Evolutionary conservation across 2,888 invertebrate genomes (phyloP), one percentile per base, ranked within the genome.

Genomic region (Orthosia gracilis): DNA sequence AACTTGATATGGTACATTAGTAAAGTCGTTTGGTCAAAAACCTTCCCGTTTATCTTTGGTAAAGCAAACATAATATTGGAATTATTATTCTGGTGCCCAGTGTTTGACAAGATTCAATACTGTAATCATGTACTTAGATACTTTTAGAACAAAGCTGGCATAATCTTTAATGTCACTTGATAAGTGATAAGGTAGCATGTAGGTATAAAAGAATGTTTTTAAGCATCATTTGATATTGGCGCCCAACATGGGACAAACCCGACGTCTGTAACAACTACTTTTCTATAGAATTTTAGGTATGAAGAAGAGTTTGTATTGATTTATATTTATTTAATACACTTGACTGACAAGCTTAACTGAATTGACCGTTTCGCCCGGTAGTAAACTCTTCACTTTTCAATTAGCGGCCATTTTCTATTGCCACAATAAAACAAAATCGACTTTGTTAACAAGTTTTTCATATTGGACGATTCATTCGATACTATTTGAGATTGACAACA

Each of bases 161-260:
- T 31, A 31, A 31, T 31, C 4, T 31, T 31, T 7, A 31, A 31
- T 31, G 31, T 31, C 31, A 0, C 7, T 31, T 31, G 31, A 31
- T 31, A 31, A 31, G 31, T 31, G 31, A 31, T 7, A 31, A 31
- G 5, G 40, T 40, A 40, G 40, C 9, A 40, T 40, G 40, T 40
- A 40, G 9, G 40, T 40, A 40, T 40, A 9, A 40, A 40, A 40
- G 40, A 9, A 40, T 40, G 40, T 40, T 40, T 40, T 40, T 40
- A 40, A 40, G 40, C 40, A 40, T 9, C 9, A 40, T 40, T 40
- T 40, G 1, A 40, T 15, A 4, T 12, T 47, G 76, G 50, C 57
- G 31, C 58, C 73, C 76, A 76, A 7, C 47, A n/a, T 67, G 52
- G 47, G 76, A 49, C 63, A 31, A 31, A 7, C 7, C 31, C 31